Percentiles rank a stretch among this genome's conserved stretches.
phyloP scores from a whole-genome alignment of 2,113 vertebrate genomes.

The Scytalopus superciliaris region DNA sequence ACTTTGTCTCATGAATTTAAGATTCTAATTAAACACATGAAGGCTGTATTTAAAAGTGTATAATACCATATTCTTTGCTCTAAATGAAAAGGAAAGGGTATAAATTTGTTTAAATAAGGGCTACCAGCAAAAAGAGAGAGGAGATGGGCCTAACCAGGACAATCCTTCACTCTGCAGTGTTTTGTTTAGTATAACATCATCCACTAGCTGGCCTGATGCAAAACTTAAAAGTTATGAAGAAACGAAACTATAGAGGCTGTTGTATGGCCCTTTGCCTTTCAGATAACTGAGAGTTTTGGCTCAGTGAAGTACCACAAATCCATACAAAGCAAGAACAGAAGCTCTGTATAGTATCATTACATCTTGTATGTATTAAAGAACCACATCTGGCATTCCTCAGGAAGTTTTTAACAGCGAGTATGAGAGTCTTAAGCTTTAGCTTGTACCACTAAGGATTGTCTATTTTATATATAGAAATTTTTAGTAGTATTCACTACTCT shows the following conservation, averaged over 20 bases:
- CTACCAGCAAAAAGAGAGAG: neutral
- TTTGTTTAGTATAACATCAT: neutral
- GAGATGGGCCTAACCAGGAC: neutral
- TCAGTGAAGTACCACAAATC: neutral
- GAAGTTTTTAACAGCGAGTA: neutral
- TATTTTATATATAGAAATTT: neutral
- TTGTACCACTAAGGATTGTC: neutral
- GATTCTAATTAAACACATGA: slow-evolving; percentile 38
- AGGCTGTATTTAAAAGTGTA: neutral
- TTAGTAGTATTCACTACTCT: neutral
- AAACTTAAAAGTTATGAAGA: neutral
- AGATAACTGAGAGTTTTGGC: neutral
- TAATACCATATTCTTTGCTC: neutral
- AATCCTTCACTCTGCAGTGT: neutral
- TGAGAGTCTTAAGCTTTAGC: neutral
- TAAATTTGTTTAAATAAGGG: neutral
- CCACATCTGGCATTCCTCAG: neutral
- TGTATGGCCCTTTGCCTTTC: neutral
- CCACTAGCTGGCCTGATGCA: neutral
- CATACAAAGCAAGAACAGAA: neutral
- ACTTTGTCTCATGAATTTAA: neutral
- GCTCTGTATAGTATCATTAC: neutral
- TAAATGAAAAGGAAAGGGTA: neutral
- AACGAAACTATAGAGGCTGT: neutral
- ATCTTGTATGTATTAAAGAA: neutral